Base-by-base conservation (phyloP, 2,113 vertebrate species). In the Neotoma lepida region DNA sequence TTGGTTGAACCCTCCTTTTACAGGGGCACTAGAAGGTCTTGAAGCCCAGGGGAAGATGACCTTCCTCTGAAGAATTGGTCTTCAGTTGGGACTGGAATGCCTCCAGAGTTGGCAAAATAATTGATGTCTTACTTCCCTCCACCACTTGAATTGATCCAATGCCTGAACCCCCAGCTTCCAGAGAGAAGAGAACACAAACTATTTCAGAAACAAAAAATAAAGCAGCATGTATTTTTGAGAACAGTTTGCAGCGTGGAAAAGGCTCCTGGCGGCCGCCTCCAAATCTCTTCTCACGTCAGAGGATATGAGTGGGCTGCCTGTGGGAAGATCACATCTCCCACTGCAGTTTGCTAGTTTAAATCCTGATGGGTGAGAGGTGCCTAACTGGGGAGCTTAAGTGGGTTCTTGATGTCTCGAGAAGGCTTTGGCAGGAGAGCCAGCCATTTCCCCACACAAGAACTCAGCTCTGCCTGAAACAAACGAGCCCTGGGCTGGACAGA, bases 251-350 rank as follows among this genome's bases (percentile, higher is more conserved):
- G 85, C 77, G 64, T 64, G 14, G 64, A 91, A 49, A 88, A 78
- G 56, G 82, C 88, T 90, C 86, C 81, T 56, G 81, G 88, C 46
- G 89, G 90, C 96, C 61, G 7, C 97, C 97, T 88, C 95, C 96
- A 26, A n/a, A 78, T 85, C 95, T 96, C 39, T 24, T 77, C 90
- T 95, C 88, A 64, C 93, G 33, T 97, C 96, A 97, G 46, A 95
- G 91, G 95, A 95, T 93, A 4, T 1, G 85, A 85, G 92, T 96
- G 92, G 95, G 93, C 82, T 76, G 96, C 44, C 9, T 85, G 28
- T 82, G 73, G 74, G 10, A 95, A 95, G 80, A 78, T 56, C 0
- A 28, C 46, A 12, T 26, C 91, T 76, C 58, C 51, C 71, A 39
- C 78, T 56, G 78, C 46, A 35, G 80, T 90, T 76, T 90, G 30